Percentiles rank a stretch among this genome's conserved stretches.
phyloP scores from a whole-genome alignment of 2,888 invertebrate genomes.

The Ectropis crepuscularia region DNA sequence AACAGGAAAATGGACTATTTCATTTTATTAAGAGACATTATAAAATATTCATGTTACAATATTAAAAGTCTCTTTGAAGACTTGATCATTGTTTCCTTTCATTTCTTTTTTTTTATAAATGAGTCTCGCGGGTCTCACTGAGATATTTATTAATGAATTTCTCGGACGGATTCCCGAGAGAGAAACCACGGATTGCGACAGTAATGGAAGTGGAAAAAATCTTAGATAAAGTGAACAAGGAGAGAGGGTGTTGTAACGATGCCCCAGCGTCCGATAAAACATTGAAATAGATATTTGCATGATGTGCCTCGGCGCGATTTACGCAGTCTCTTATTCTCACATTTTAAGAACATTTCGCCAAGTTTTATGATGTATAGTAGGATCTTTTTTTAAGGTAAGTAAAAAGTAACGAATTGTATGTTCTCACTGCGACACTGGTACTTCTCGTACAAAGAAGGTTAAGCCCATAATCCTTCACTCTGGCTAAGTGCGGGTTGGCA shows the following conservation, averaged over 20 bases:
- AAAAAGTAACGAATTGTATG: too few relatives aligned
- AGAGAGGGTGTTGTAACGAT: slow-evolving; percentile 51
- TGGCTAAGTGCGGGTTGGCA: too few relatives aligned
- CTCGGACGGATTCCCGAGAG: slow-evolving; percentile 50
- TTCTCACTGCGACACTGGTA: too few relatives aligned
- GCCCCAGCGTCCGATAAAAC: slow-evolving; percentile 55
- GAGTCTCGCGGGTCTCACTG: slow-evolving; percentile 44
- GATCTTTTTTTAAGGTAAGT: not conserved
- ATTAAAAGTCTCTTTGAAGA: slow-evolving; percentile 32
- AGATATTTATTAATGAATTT: slow-evolving; percentile 68
- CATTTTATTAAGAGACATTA: slow-evolving; percentile 27
- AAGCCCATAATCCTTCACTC: too few relatives aligned
- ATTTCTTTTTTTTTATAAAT: slow-evolving; percentile 49
- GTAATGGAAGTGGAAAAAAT: slow-evolving; percentile 67
- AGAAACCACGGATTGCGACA: slow-evolving; percentile 55
- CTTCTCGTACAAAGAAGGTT: too few relatives aligned
- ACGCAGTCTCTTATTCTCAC: slow-evolving; percentile 3
- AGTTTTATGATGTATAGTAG: not conserved
- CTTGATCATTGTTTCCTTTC: slow-evolving; percentile 42
- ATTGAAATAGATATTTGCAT: slow-evolving; percentile 51
- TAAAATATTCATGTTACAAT: slow-evolving; percentile 25
- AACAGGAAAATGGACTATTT: slow-evolving; percentile 45
- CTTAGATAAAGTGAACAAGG: slow-evolving; percentile 57
- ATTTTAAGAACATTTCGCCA: slow-evolving; percentile 8
- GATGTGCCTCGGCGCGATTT: slow-evolving; percentile 25